Conservation (phyloP, 2,888 invertebrate species). For the Scelioninae gen. 2 region DNA sequence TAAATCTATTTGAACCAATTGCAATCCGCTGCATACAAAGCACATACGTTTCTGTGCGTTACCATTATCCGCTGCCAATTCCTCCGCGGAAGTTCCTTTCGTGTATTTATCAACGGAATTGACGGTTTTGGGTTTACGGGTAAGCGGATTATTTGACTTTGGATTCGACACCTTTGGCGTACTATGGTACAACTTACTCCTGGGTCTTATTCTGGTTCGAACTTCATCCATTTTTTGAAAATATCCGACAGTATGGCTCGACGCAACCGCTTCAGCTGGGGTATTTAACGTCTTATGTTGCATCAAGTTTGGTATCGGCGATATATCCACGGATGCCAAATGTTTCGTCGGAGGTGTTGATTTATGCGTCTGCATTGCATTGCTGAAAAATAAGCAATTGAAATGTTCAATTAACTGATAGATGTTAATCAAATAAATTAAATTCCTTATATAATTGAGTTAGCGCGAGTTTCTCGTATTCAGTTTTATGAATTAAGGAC, state of each 20-base stretch:
- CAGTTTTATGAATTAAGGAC: background rate
- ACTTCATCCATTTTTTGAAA: constrained; percentile 13
- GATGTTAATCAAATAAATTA: constrained; percentile 9
- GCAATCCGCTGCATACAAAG: constrained; percentile 66
- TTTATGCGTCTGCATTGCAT: background rate
- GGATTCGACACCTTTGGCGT: constrained; percentile 62
- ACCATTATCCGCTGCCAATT: background rate
- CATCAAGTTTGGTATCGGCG: constrained; percentile 44
- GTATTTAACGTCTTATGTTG: constrained; percentile 32
- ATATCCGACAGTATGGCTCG: constrained; percentile 2
- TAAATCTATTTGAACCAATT: constrained; percentile 47
- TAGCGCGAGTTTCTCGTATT: background rate
- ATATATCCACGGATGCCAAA: constrained; percentile 36
- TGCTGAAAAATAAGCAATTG: constrained; percentile 34
- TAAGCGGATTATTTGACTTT: constrained; percentile 1
- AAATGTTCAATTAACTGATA: constrained; percentile 21
- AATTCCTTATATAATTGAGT: constrained; percentile 13
- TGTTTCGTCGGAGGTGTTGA: constrained; percentile 21
- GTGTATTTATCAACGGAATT: constrained; percentile 17
- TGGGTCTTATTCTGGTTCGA: constrained; percentile 19
- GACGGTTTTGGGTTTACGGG: background rate
- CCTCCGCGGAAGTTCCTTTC: constrained; percentile 1
- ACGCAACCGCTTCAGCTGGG: constrained; percentile 18
- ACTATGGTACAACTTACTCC: constrained; percentile 63
- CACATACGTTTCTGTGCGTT: constrained; percentile 15